Evolutionary conservation across 2,797 vertebrate species (phyloP).

Genomic region (Sebastes taczanowskii): DNA sequence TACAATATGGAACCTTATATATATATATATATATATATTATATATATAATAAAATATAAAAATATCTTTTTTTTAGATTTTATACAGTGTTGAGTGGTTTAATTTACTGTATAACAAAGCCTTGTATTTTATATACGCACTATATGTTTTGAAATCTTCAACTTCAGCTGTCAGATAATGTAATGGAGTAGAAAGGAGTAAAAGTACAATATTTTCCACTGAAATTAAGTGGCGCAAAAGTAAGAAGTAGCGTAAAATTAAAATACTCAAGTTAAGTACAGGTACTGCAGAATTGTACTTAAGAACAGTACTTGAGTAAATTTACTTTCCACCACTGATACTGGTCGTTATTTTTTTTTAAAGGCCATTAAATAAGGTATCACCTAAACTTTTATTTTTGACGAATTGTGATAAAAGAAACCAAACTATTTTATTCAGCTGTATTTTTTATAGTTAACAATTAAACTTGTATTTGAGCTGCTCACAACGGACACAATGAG

Average conservation of each 20-base stretch:
- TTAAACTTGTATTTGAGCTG: too few species aligned
- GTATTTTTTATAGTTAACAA: neutral
- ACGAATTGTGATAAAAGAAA: neutral
- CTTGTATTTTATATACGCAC: neutral
- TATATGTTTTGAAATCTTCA: neutral
- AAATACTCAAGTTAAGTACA: neutral
- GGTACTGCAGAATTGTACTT: rapidly evolving
- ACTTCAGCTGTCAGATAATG: neutral
- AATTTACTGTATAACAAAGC: neutral
- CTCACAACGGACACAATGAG: too few species aligned
- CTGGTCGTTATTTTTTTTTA: too few species aligned
- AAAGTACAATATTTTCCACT: neutral
- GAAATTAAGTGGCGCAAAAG: neutral
- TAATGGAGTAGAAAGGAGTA: neutral
- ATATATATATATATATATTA: too few species aligned
- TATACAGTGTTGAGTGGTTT: neutral
- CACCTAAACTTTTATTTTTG: neutral
- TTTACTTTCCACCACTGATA: too few species aligned
- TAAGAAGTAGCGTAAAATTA: neutral
- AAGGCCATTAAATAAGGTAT: too few species aligned
- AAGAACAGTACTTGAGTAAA: neutral
- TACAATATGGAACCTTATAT: too few species aligned
- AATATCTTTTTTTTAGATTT: neutral
- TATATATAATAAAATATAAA: too few species aligned
- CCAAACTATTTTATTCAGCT: neutral